These are phyloP conservation scores for Dendrocincla tyrannina DNA, from an alignment of 2,797 vertebrate species.

Conservation along the genomic window DNA sequence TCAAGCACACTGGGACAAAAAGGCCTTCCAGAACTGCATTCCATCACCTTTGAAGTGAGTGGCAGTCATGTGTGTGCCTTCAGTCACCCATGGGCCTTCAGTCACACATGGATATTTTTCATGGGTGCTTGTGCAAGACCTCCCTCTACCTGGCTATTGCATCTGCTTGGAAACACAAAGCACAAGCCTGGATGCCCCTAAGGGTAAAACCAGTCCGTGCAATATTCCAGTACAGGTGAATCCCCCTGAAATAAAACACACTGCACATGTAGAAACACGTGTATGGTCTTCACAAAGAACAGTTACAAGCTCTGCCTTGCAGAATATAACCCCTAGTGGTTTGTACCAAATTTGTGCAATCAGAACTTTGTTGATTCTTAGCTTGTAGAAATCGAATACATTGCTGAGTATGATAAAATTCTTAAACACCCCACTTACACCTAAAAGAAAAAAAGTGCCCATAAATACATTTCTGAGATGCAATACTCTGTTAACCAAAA, in stretches of 20 bases:
- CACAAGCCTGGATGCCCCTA: no score
- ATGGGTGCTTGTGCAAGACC: background rate
- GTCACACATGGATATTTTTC: background rate
- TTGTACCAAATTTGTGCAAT: background rate
- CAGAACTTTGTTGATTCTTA: background rate
- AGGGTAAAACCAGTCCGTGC: background rate
- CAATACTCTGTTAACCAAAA: background rate
- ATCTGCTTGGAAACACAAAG: background rate
- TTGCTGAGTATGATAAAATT: background rate
- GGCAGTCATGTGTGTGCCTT: rapidly evolving
- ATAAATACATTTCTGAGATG: background rate
- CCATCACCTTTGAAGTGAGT: background rate
- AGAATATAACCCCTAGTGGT: rapidly evolving
- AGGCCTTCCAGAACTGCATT: background rate
- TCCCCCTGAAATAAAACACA: background rate
- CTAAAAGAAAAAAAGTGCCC: background rate
- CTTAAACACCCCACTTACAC: background rate
- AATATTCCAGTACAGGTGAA: background rate
- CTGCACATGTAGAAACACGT: rapidly evolving
- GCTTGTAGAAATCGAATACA: background rate
- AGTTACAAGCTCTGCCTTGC: background rate
- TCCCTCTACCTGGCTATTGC: background rate
- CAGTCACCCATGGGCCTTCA: rapidly evolving
- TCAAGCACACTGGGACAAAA: background rate
- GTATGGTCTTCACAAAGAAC: background rate